Base-by-base conservation (phyloP, 2,797 vertebrate genomes). In the Margarornis squamiger region DNA sequence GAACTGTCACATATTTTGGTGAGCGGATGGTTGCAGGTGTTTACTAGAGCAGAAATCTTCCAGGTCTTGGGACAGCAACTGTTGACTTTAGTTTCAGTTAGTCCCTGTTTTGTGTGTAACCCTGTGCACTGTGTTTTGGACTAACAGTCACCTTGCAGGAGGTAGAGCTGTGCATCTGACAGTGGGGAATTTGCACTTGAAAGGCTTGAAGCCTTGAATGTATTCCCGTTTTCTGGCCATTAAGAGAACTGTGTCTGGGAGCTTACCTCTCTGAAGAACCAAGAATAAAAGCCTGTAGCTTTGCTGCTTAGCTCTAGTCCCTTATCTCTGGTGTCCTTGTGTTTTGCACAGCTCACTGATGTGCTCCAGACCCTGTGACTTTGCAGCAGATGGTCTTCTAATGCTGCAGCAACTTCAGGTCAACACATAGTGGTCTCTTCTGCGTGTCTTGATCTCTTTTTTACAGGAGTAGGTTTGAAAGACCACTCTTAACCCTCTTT, bases 1-100 rank as follows among this genome's bases (percentile, higher is more conserved):
- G n/a, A 75, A 18, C n/a, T 32, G 12, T 17, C 15, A 5, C 0
- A 0, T 18, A 0, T 30, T 58, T 63, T 52, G 38, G 36, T 39
- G 86, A 77, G 12, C 5, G 41, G 36, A 27, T 71, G n/a, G 9
- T 79, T 15, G 9, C 23, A 57, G 12, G 24, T 10, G 7, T 74
- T 82, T 46, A 12, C 27, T 36, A 6, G 24, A 80, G 57, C 10
- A 74, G 61, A 67, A 67, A 6, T n/a, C 24, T 52, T 62, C 10
- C 1, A 18, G 16, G 26, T 3, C 22, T 11, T 38, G 36, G 29
- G 18, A 3, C 36, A 67, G 43, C 9, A 41, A 7, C 13, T 14
- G 14, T 7, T 58, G 32, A 2, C 14, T 3, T n/a, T 12, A 15
- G 29, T 61, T 89, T 12, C 4, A 14, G 0, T 61, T 26, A 32